phyloP scores from a whole-genome alignment of 2,113 vertebrate species.

The Epinephelus fuscoguttatus region DNA sequence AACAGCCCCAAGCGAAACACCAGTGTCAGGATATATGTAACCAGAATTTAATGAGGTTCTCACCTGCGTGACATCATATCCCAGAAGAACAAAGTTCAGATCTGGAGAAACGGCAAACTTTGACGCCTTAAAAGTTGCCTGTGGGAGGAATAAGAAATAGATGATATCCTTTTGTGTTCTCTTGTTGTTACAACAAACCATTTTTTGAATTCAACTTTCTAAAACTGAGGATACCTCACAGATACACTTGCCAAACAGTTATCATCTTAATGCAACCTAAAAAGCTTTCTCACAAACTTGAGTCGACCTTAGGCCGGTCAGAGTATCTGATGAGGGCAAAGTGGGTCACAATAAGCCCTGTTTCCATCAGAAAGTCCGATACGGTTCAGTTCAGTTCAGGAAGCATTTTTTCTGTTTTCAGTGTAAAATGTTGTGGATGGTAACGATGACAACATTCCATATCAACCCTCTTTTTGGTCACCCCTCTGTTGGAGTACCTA shows the following conservation, averaged over 20 bases:
- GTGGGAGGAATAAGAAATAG: constrained; percentile 43
- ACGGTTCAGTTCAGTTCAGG: too few species aligned
- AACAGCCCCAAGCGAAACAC: constrained; percentile 5
- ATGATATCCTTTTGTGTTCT: neutral
- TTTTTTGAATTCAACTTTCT: neutral
- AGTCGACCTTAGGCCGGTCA: neutral
- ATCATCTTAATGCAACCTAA: neutral
- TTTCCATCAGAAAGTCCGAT: too few species aligned
- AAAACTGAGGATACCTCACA: neutral
- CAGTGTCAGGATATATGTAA: constrained; percentile 3
- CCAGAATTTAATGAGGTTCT: constrained; percentile 55
- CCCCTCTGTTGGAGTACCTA: too few species aligned
- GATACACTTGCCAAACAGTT: neutral
- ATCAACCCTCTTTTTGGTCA: too few species aligned
- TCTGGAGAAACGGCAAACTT: constrained; percentile 94
- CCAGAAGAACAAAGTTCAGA: constrained; percentile 92
- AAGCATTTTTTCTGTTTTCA: too few species aligned
- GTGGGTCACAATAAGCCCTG: neutral
- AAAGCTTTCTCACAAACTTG: neutral
- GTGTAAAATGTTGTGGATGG: too few species aligned
- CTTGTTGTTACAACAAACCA: neutral
- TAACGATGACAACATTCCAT: too few species aligned
- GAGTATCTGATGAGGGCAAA: neutral
- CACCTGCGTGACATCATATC: constrained; percentile 95
- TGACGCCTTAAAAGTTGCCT: constrained; percentile 95